These are phyloP conservation scores for Orbicella faveolata DNA, from an alignment of 64 coral and sea anemone species.

Conservation along the genomic window DNA sequence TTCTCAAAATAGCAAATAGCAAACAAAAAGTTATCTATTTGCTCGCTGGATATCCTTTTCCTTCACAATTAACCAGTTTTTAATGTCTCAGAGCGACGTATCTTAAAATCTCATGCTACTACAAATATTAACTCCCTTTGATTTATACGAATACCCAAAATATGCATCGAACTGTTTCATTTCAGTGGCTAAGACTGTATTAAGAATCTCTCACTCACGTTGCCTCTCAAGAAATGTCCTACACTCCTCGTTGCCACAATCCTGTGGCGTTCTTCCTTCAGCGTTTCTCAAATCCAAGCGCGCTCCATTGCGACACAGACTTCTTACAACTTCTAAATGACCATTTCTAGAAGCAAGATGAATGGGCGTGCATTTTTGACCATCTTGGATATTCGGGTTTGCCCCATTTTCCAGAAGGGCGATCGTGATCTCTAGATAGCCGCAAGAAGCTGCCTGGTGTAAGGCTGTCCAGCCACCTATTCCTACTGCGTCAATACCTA, in stretches of 20 bases:
- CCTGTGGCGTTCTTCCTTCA: conserved; percentile 69
- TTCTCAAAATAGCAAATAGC: too few relatives aligned
- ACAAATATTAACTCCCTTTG: background rate
- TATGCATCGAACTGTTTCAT: background rate
- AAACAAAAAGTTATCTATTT: too few relatives aligned
- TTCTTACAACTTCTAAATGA: conserved; percentile 60
- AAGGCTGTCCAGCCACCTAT: conserved; percentile 64
- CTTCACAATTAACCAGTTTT: background rate
- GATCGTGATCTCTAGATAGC: conserved; percentile 38
- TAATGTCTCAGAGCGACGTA: background rate
- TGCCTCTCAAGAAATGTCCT: conserved; percentile 61
- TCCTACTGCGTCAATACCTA: conserved; percentile 48
- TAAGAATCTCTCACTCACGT: conserved; percentile 55
- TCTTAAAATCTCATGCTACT: background rate
- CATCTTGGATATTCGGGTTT: conserved; percentile 67
- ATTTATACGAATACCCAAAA: background rate
- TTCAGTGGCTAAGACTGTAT: background rate
- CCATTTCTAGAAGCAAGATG: conserved; percentile 80
- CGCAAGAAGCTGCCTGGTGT: conserved; percentile 66
- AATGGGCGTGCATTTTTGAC: conserved; percentile 59
- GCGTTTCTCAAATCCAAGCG: conserved; percentile 47
- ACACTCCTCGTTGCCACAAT: conserved; percentile 61
- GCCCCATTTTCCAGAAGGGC: conserved; percentile 66
- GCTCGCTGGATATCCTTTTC: background rate
- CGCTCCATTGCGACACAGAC: conserved; percentile 61